Evolutionary conservation across 2,113 vertebrate genomes (phyloP).

Genomic region (Anguilla japonica): DNA sequence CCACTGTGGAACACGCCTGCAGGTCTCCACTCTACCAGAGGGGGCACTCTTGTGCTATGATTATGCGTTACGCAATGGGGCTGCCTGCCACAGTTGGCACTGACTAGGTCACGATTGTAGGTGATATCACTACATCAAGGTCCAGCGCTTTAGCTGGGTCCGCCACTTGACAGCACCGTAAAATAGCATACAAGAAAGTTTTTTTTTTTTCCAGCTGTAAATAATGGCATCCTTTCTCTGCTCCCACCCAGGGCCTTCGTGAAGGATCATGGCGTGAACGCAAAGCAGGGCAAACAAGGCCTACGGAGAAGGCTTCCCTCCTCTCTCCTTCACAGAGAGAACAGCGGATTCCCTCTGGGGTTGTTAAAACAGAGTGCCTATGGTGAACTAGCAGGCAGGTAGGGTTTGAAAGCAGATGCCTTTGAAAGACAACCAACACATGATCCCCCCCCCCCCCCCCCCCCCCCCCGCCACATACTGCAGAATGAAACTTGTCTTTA

Average conservation of each 20-base stretch:
- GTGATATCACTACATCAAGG: too few relatives aligned
- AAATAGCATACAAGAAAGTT: conserved; percentile 1
- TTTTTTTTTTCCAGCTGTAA: background rate
- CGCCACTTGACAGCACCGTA: too few relatives aligned
- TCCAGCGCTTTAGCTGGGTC: too few relatives aligned
- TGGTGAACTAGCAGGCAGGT: conserved; percentile 78
- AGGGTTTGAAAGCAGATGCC: conserved; percentile 80
- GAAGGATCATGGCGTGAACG: conserved; percentile 15
- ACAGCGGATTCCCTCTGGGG: conserved; percentile 75
- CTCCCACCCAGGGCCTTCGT: background rate
- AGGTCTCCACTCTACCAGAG: background rate
- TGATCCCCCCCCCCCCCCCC: conserved; percentile 48
- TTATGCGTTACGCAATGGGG: background rate
- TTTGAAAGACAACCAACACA: conserved; percentile 76
- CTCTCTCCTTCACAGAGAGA: conserved; percentile 78
- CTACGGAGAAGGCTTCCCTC: conserved; percentile 70
- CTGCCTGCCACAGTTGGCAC: background rate
- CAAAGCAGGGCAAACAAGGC: conserved; percentile 75
- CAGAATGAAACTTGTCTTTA: background rate
- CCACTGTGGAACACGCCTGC: too few relatives aligned
- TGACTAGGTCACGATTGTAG: too few relatives aligned
- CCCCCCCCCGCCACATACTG: conserved; percentile 28
- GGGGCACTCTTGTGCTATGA: background rate
- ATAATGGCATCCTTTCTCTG: background rate
- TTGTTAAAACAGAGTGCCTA: conserved; percentile 83